Base-by-base conservation (phyloP, 1,140 invertebrate genomes). In the Saccostrea glomerata region DNA sequence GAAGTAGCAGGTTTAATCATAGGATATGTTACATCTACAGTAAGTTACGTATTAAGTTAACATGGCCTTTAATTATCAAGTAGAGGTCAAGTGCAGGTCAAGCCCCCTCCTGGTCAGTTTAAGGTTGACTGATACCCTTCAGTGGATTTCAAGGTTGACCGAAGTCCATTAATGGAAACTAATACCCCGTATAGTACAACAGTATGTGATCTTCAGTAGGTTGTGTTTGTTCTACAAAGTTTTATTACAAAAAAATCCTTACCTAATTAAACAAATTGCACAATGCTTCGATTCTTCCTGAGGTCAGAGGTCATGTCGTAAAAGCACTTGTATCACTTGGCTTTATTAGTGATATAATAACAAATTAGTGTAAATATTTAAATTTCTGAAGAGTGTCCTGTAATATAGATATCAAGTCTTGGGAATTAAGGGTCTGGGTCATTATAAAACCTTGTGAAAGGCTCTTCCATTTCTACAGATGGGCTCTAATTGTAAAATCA, bases 1-100 rank as follows among this genome's bases (percentile, higher is more conserved):
- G 0, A 47, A 47, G 47, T 7, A 47, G 47, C 47, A 47, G 47
- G 58, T 63, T 17, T 17, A 20, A 20, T 63, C 15, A 63, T 15
- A 20, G 58, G 58, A 20, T 63, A 6, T 63, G 58, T 63, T 63
- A 63, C 17, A 63, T 20, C 1, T 47, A n/a, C 13, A 20, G 2
- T 20, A 17, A 63, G n/a, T 63, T 63, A n/a, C 58, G n/a, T 63
- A n/a, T 63, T 20, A 63, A 63, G 58, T 17, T n/a, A 15, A 63
- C 17, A 63, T 6, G 17, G 6, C 5, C n/a, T 63, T 6, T 63
- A 20, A 36, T 36, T 73, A 36, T 36, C 30, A 73, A 66, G 23
- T 30, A 17, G 70, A 73, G 70, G 70, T 73, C 70, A 73, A 73
- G 70, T 30, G 70, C 25, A 17, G 70, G 70, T 73, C 70, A 30